Conservation (phyloP, 2,888 invertebrate genomes). For the Phorcus lineatus region DNA sequence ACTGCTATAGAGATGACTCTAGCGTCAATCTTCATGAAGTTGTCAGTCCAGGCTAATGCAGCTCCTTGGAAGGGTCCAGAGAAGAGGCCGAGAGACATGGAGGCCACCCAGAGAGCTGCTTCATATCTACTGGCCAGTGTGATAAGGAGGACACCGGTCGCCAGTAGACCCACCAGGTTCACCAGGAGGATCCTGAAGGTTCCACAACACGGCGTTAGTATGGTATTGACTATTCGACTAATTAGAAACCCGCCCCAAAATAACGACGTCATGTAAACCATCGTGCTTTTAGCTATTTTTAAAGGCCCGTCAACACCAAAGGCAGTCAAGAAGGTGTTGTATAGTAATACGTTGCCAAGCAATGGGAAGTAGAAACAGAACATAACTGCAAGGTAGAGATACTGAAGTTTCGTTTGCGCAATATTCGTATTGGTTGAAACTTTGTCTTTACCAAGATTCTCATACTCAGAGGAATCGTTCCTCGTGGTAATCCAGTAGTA, state of each 20-base stretch:
- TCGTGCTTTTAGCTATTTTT: not conserved
- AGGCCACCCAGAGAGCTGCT: not conserved
- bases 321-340: not conserved
- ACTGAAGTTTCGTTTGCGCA: not conserved
- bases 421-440: not conserved
- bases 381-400: not conserved
- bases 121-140: not conserved
- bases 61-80: not conserved
- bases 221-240: not conserved
- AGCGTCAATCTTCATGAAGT: not conserved
- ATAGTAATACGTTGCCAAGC: not conserved
- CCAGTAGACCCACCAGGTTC: not conserved
- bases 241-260: not conserved
- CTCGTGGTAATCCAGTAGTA: not conserved
- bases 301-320: not conserved
- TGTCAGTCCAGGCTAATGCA: not conserved
- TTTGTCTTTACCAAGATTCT: not conserved
- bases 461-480: not conserved
- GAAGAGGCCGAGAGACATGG: not conserved
- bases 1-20: not conserved
- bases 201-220: not conserved
- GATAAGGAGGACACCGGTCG: not conserved
- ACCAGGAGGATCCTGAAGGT: conserved; percentile 4
- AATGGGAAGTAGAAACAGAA: conserved; percentile 4
- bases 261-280: conserved; percentile 19